Percentiles rank a stretch among this genome's conserved stretches.
These are phyloP conservation scores for Biston stratarius DNA, from an alignment of 2,888 invertebrate species.

Conservation along the genomic window DNA sequence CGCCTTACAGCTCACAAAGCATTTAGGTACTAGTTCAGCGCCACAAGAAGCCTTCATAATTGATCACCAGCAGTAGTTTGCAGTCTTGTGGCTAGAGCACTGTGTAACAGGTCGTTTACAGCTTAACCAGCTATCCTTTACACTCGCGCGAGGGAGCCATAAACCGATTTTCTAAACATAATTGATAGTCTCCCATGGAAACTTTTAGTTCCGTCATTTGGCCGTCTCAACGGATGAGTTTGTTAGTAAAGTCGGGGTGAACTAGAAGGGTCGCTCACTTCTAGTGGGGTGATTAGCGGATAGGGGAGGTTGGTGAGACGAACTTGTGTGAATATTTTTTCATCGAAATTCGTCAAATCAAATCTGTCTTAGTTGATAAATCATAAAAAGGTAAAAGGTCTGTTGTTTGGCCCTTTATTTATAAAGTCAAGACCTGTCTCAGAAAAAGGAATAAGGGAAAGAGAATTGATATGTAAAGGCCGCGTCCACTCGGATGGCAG, in stretches of 20 bases:
- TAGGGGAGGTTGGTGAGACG: not conserved
- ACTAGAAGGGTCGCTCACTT: slow-evolving; percentile 72
- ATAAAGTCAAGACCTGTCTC: no score
- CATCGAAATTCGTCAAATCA: not conserved
- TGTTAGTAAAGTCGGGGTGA: slow-evolving; percentile 62
- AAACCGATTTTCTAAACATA: not conserved
- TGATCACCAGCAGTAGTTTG: slow-evolving; percentile 25
- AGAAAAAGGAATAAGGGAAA: no score
- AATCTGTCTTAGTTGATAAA: no score
- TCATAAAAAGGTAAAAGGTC: no score
- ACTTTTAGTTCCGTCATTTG: not conserved
- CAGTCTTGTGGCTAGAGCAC: slow-evolving; percentile 61
- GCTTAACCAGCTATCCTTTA: not conserved
- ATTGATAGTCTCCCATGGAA: not conserved
- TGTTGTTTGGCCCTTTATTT: no score
- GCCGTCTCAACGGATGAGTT: not conserved
- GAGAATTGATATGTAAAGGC: no score
- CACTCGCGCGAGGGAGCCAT: not conserved
- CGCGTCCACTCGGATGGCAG: no score
- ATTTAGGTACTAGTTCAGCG: slow-evolving; percentile 4
- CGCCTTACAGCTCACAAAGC: no score
- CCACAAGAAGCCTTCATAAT: slow-evolving; percentile 20
- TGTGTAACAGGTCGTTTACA: slow-evolving; percentile 78
- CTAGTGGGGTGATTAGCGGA: slow-evolving; percentile 42
- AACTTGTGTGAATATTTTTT: slow-evolving; percentile 21